Conservation (phyloP, 2,888 invertebrate genomes). For the Zaprionus bogoriensis region DNA sequence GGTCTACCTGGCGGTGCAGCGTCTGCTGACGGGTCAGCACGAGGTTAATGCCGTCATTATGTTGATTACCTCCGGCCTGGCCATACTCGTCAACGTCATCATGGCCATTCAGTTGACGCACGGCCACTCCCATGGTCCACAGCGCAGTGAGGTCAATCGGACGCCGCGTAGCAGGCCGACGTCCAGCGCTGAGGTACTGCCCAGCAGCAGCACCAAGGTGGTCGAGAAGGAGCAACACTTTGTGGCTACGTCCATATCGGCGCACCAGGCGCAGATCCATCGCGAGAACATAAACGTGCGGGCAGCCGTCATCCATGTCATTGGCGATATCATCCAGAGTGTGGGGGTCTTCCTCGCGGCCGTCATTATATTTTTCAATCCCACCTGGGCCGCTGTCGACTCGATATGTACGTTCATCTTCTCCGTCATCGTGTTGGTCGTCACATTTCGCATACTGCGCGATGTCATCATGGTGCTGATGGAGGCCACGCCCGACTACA, state of each 20-base stretch:
- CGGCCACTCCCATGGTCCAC: slow-evolving; percentile 40
- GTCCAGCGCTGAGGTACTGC: too few relatives aligned
- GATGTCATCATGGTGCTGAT: slow-evolving; percentile 67
- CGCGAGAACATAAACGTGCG: slow-evolving; percentile 61
- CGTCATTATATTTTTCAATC: slow-evolving; percentile 53
- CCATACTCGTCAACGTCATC: slow-evolving; percentile 94
- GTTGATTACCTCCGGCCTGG: slow-evolving; percentile 95
- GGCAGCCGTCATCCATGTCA: slow-evolving; percentile 61
- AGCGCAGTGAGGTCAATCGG: not conserved
- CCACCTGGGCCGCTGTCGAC: slow-evolving; percentile 58
- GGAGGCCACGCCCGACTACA: slow-evolving; percentile 62
- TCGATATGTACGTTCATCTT: slow-evolving; percentile 66
- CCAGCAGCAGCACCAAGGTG: not conserved
- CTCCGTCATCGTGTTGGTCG: slow-evolving; percentile 54
- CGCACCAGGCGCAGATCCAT: not conserved
- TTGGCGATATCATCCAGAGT: slow-evolving; percentile 66
- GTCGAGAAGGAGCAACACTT: not conserved
- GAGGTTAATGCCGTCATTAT: slow-evolving; percentile 93
- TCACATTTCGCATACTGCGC: slow-evolving; percentile 51
- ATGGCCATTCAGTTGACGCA: slow-evolving; percentile 55
- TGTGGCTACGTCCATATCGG: slow-evolving; percentile 30
- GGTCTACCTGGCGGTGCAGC: slow-evolving; percentile 94
- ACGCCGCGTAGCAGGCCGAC: not conserved
- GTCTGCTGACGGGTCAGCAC: slow-evolving; percentile 90
- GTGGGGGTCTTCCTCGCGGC: slow-evolving; percentile 65